A percentile compares a stretch with the other conserved stretches of the same genome.
phyloP scores from a whole-genome alignment of 2,113 vertebrate genomes.

The Ochotona princeps region DNA sequence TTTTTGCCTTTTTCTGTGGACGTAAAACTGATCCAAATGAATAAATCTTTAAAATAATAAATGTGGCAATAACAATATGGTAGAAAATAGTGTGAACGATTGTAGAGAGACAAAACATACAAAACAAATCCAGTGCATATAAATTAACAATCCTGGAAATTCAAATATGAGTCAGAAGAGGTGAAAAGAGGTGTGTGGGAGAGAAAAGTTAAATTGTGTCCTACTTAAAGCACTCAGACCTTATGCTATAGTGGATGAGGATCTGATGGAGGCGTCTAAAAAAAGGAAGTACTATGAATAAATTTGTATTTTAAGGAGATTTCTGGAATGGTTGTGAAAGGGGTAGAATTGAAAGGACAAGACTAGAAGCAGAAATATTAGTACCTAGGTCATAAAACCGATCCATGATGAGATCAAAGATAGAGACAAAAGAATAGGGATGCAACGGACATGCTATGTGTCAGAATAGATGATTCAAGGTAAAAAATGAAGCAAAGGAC shows the following conservation, averaged over 20 bases:
- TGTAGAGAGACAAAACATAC: background rate
- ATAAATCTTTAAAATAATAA: background rate
- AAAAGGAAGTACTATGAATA: background rate
- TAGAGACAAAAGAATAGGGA: background rate
- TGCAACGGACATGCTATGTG: background rate
- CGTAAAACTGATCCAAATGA: background rate
- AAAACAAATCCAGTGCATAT: background rate
- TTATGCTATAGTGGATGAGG: background rate
- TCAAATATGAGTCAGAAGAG: background rate
- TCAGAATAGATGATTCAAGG: background rate
- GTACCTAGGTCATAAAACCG: background rate
- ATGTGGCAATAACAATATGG: background rate
- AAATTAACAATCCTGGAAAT: background rate
- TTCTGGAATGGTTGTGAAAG: background rate
- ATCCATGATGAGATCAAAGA: background rate
- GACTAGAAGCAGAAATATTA: background rate
- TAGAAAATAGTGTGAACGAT: conserved; percentile 5
- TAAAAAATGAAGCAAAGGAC: background rate
- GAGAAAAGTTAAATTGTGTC: background rate
- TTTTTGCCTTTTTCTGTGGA: background rate
- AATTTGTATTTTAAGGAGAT: background rate
- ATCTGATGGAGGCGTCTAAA: background rate
- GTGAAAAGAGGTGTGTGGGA: background rate
- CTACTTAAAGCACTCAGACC: background rate
- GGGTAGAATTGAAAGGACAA: background rate